Percentiles rank a stretch among this genome's conserved stretches.
Conservation (phyloP, 2,113 vertebrate species). For the Serinus canaria region DNA sequence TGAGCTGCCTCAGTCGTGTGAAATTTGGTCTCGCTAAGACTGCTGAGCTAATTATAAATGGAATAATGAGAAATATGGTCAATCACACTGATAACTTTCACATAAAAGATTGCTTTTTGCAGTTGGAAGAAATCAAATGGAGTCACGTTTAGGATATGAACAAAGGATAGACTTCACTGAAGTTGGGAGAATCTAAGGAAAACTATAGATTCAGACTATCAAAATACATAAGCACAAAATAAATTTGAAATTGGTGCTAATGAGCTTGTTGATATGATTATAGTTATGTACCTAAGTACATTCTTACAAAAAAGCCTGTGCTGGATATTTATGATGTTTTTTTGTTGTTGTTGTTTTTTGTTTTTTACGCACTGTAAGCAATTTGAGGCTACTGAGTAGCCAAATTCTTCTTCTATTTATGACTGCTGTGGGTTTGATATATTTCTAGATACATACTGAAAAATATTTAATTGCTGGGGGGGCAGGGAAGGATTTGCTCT, state of each 20-base stretch:
- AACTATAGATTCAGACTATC: neutral
- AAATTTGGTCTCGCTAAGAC: rapidly evolving
- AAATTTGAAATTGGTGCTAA: neutral
- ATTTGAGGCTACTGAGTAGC: neutral
- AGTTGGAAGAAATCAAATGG: neutral
- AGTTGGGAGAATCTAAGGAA: neutral
- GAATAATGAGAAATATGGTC: neutral
- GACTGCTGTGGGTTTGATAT: neutral
- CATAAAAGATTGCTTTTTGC: neutral
- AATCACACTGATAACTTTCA: neutral
- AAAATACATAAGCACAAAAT: neutral
- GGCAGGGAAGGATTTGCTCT: neutral
- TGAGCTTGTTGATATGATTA: neutral
- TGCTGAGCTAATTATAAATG: neutral
- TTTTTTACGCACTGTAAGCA: neutral
- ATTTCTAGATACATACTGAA: neutral
- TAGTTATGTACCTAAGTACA: neutral
- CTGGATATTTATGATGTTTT: neutral
- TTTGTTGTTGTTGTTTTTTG: neutral
- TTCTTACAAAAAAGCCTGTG: neutral
- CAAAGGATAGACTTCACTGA: neutral
- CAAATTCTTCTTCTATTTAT: neutral
- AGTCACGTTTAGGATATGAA: rapidly evolving
- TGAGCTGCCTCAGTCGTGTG: neutral
- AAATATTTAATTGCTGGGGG: neutral